These are phyloP conservation scores for Atethmia centrago DNA, from an alignment of 2,888 invertebrate genomes.

Conservation along the genomic window DNA sequence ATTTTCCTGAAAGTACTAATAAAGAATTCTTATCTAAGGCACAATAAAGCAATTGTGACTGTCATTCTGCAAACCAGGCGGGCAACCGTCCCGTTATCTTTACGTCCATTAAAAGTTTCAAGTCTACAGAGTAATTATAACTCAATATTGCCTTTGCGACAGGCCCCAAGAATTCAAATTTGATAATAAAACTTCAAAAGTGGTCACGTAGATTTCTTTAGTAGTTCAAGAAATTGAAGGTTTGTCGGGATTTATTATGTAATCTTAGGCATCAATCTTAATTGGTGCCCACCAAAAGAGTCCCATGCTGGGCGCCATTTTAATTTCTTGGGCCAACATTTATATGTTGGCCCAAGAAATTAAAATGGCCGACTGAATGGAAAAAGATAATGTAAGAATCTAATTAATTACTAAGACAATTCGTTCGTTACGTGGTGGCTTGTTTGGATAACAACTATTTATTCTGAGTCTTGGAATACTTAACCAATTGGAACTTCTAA, in stretches of 20 bases:
- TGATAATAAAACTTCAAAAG: constrained; percentile 66
- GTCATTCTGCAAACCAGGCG: constrained; percentile 61
- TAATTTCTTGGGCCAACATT: no score
- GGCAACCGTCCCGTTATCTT: constrained; percentile 75
- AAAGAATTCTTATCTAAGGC: constrained; percentile 52
- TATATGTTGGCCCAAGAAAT: constrained; percentile 21
- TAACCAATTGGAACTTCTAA: constrained; percentile 12
- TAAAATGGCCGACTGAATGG: constrained; percentile 9
- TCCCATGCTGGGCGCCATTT: constrained; percentile 49
- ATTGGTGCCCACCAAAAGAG: constrained; percentile 30
- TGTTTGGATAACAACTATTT: constrained; percentile 34
- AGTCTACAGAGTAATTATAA: constrained; percentile 79
- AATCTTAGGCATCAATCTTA: constrained; percentile 18
- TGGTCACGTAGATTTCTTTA: constrained; percentile 63
- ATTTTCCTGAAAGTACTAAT: constrained; percentile 24
- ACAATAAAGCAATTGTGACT: constrained; percentile 62
- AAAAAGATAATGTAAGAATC: constrained; percentile 3
- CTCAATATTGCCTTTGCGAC: constrained; percentile 80
- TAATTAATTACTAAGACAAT: background rate
- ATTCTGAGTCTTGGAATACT: constrained; percentile 22
- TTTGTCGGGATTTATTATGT: constrained; percentile 10
- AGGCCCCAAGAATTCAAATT: constrained; percentile 63
- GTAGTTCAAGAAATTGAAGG: constrained; percentile 41
- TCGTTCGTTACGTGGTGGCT: background rate
- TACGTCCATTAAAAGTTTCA: constrained; percentile 84